Conservation (phyloP, 2,888 invertebrate genomes). For the Taenaris catops region DNA sequence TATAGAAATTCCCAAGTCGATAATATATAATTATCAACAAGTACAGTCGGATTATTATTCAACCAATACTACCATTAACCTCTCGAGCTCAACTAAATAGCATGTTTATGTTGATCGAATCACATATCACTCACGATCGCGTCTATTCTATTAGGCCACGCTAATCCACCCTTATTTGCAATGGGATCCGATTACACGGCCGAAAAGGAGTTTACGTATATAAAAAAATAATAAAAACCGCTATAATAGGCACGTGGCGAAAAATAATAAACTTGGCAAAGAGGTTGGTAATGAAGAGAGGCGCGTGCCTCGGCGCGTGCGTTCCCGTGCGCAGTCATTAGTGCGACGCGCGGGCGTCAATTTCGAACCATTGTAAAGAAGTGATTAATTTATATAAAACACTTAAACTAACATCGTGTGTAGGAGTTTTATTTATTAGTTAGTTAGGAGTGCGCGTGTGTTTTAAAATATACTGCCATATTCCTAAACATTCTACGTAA, state of each 20-base stretch:
- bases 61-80: slow-evolving; percentile 50
- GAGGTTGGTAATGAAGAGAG: slow-evolving; percentile 59
- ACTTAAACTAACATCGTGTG: too few species aligned
- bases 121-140: slow-evolving; percentile 55
- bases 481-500: too few species aligned
- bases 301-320: slow-evolving; percentile 49
- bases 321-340: slow-evolving; percentile 31
- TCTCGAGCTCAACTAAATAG: slow-evolving; percentile 45
- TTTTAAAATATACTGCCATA: too few species aligned
- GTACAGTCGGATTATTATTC: slow-evolving; percentile 13
- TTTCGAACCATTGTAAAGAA: too few species aligned
- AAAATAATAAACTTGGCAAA: slow-evolving; percentile 67
- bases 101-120: slow-evolving; percentile 68
- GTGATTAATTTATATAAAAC: too few species aligned
- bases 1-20: too few species aligned
- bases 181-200: slow-evolving; percentile 59
- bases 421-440: too few species aligned
- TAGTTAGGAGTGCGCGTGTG: too few species aligned
- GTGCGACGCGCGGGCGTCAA: slow-evolving; percentile 33
- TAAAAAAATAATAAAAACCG: slow-evolving; percentile 50
- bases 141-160: slow-evolving; percentile 33
- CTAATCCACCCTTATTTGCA: slow-evolving; percentile 39
- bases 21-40: background rate
- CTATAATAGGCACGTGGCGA: slow-evolving; percentile 65
- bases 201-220: slow-evolving; percentile 37